Percentiles rank a stretch among this genome's conserved stretches.
Evolutionary conservation across 2,797 vertebrate genomes (phyloP).

Genomic region (Lophotriccus pileatus): DNA sequence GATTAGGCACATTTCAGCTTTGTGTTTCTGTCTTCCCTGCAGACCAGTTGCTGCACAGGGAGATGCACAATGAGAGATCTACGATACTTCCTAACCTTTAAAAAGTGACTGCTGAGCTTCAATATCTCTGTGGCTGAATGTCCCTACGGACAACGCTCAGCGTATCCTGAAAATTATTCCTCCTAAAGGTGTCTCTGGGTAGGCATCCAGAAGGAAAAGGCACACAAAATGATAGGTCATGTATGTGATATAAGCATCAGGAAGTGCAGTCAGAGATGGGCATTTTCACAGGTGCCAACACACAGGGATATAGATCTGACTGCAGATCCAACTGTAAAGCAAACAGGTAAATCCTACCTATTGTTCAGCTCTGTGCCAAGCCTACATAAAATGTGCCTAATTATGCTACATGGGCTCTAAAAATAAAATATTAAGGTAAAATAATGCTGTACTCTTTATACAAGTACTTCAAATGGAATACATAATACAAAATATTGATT

Average conservation of each 20-base stretch:
- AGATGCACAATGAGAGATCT: neutral
- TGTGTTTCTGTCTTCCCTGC: neutral
- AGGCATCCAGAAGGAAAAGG: neutral
- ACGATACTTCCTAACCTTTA: conserved; percentile 19
- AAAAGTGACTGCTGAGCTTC: neutral
- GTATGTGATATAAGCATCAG: neutral
- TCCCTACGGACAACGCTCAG: neutral
- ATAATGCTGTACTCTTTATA: neutral
- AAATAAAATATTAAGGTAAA: conserved; percentile 40
- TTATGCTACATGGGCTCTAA: neutral
- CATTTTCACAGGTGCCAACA: neutral
- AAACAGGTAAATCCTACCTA: neutral
- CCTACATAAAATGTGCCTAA: neutral
- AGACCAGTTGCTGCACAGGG: neutral
- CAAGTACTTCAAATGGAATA: conserved; percentile 51
- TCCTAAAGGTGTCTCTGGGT: neutral
- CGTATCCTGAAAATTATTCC: neutral
- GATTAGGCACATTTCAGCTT: neutral
- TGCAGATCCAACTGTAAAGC: neutral
- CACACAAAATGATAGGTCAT: neutral
- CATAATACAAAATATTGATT: conserved; percentile 63
- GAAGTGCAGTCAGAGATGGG: neutral
- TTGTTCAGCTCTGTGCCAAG: neutral
- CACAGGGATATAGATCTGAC: neutral
- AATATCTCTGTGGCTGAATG: neutral